phyloP scores from a whole-genome alignment of 2,113 vertebrate species.

The Chaetodon trifascialis region DNA sequence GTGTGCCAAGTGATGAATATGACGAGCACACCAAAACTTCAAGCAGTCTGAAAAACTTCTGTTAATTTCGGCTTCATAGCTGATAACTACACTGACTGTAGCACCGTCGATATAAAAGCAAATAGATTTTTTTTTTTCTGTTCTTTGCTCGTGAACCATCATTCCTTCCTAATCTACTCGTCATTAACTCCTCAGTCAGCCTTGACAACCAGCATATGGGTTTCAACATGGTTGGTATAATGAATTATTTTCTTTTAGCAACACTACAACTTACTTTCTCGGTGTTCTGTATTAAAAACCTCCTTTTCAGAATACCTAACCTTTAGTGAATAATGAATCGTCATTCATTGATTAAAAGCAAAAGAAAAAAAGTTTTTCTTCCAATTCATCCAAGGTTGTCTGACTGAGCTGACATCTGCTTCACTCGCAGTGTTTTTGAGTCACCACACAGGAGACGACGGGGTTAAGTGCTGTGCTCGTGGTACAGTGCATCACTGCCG shows the following conservation, averaged over 20 bases:
- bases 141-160: background rate
- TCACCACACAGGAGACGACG: constrained; percentile 3
- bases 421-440: background rate
- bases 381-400: background rate
- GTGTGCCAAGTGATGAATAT: background rate
- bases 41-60: background rate
- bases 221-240: background rate
- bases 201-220: background rate
- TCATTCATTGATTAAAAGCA: background rate
- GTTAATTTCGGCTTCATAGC: background rate
- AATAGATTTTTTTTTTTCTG: background rate
- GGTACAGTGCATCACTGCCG: constrained; percentile 12
- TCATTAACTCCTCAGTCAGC: constrained; percentile 2
- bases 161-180: background rate
- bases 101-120: background rate
- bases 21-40: background rate
- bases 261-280: background rate
- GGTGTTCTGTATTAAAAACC: background rate
- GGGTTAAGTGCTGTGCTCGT: constrained; percentile 14
- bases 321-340: constrained; percentile 1
- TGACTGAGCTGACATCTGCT: background rate
- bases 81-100: background rate
- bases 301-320: background rate
- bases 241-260: background rate
- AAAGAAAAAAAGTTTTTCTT: background rate